A percentile compares a stretch with the other conserved stretches of the same genome.
Evolutionary conservation across 2,113 vertebrate species (phyloP).

Genomic region (Acanthochromis polyacanthus): DNA sequence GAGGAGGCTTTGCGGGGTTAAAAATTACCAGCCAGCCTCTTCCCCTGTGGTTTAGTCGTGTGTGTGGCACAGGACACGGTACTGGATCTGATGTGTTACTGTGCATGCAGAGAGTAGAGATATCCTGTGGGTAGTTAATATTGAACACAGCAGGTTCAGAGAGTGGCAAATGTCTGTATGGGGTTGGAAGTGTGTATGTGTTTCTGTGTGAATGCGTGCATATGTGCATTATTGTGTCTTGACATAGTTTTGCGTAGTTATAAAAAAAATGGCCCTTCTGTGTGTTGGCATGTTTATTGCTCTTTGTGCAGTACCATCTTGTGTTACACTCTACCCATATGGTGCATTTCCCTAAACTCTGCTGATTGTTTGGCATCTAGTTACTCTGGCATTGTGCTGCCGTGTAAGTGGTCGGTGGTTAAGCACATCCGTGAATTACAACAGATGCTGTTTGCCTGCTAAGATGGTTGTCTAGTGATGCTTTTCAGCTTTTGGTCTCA

Average conservation of each 20-base stretch:
- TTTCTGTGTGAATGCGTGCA: not conserved
- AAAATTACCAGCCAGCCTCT: slow-evolving; percentile 37
- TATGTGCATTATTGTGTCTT: slow-evolving; percentile 15
- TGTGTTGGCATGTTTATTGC: slow-evolving; percentile 33
- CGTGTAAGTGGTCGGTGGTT: slow-evolving; percentile 19
- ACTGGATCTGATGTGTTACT: slow-evolving; percentile 49
- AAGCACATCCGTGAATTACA: slow-evolving; percentile 19
- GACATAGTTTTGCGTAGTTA: slow-evolving; percentile 30
- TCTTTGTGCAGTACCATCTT: slow-evolving; percentile 16
- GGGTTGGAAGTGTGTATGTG: slow-evolving; percentile 22
- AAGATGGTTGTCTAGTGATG: slow-evolving; percentile 43
- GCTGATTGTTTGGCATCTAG: slow-evolving; percentile 35
- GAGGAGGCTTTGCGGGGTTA: slow-evolving; percentile 43
- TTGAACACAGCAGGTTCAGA: slow-evolving; percentile 76
- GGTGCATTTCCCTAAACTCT: slow-evolving; percentile 39
- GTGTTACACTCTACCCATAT: slow-evolving; percentile 29
- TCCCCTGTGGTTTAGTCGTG: slow-evolving; percentile 22
- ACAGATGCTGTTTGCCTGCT: slow-evolving; percentile 66
- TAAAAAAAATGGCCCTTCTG: slow-evolving; percentile 17
- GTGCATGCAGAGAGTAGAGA: slow-evolving; percentile 58
- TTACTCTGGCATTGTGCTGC: slow-evolving; percentile 20
- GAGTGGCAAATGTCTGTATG: slow-evolving; percentile 58
- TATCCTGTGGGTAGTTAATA: slow-evolving; percentile 76
- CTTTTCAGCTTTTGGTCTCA: slow-evolving; percentile 50
- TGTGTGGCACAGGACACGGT: slow-evolving; percentile 22